Base-by-base conservation (phyloP, 2,888 invertebrate species). In the Trachelus troglodyta region DNA sequence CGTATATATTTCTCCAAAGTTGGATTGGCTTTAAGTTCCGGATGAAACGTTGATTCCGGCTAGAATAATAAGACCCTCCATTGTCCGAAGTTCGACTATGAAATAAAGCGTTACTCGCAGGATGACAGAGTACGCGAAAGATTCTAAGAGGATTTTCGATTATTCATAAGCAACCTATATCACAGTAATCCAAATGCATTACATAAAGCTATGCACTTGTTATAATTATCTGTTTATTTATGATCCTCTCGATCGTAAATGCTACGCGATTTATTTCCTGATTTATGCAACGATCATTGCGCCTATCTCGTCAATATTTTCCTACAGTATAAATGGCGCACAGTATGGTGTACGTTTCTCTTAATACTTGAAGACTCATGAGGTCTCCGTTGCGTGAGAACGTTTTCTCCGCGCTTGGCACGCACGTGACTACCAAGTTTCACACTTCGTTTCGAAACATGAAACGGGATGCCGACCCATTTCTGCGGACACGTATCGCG, bases 11-110 rank as follows among this genome's bases (percentile, higher is more conserved):
- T 75, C 71, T 69, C 35, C 56, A 31, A 78, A 78, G 78, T 76
- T 78, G 76, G 37, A 78, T 78, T 78, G 73, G 56, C 68, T 78
- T 78, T 76, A 78, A 73, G 78, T 76, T 73, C 23, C 71, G 75
- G 76, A 73, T 75, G 40, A 76, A 75, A 76, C 69, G 78, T 73
- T 75, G 75, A 30, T 33, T 30, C 12, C 71, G 2, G 23, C 56
- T 23, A 56, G 9, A 9, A 23, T 15, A 23, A 23, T 56, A 23
- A 56, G 9, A 56, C 56, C 56, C 56, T 23, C 23, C 23, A 23
- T 56, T 56, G 56, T 56, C 23, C 56, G 9, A 56, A 56, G 56
- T 56, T 56, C 56, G 2, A 56, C 23, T 40, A 40, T 23, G 56
- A 23, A 23, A 56, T 56, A 56, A 56, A 56, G 23, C 23, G 56